These are phyloP conservation scores for Threskiornis aethiopicus DNA, from an alignment of 2,797 vertebrate genomes.

Conservation along the genomic window DNA sequence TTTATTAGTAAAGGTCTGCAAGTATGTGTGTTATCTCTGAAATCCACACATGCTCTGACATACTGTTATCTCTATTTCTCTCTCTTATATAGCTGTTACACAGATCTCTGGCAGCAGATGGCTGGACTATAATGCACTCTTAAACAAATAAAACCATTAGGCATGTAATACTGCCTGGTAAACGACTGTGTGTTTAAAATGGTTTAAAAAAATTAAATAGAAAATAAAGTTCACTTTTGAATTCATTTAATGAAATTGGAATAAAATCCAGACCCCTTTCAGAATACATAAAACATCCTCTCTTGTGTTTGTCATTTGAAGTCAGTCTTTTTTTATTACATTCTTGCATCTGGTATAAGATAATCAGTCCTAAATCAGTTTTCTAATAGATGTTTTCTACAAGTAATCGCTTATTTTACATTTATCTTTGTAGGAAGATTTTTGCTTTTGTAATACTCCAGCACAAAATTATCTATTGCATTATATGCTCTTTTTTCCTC, in stretches of 20 bases:
- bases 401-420: conserved; percentile 12
- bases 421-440: conserved; percentile 35
- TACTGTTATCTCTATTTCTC: conserved; percentile 42
- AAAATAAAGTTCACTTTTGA: conserved; percentile 38
- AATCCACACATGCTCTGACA: conserved; percentile 52
- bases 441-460: conserved; percentile 35
- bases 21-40: conserved; percentile 53
- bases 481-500: conserved; percentile 33
- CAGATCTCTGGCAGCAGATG: conserved; percentile 58
- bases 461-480: conserved; percentile 35
- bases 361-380: conserved; percentile 47
- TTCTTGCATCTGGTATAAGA: conserved; percentile 46
- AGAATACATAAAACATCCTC: neutral
- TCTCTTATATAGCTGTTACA: conserved; percentile 19
- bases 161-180: conserved; percentile 37
- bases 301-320: conserved; percentile 12
- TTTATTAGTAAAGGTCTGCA: conserved; percentile 25
- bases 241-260: conserved; percentile 20
- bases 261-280: neutral
- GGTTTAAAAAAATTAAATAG: conserved; percentile 24
- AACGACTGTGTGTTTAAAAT: conserved; percentile 43
- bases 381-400: conserved; percentile 31
- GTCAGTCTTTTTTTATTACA: conserved; percentile 7
- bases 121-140: conserved; percentile 55
- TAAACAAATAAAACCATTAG: conserved; percentile 67